Conservation (phyloP, 2,888 invertebrate species). For the Drosophila rellima region DNA sequence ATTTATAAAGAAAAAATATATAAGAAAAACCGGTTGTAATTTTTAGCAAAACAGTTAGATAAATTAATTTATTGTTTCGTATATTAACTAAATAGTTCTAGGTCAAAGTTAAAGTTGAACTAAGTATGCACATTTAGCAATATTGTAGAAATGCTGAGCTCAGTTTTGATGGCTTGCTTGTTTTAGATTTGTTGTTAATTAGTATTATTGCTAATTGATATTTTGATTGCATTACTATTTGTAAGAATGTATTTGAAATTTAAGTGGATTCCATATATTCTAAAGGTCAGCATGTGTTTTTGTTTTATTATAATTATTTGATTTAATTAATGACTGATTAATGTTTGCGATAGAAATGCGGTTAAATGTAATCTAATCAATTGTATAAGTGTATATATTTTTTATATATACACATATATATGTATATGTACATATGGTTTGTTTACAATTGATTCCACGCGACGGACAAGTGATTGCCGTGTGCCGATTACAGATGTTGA, state of each 20-base stretch:
- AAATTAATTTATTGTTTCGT: background rate
- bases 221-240: conserved; percentile 63
- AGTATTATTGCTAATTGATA: conserved; percentile 59
- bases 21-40: no score
- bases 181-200: conserved; percentile 39
- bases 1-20: background rate
- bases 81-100: background rate
- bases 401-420: conserved; percentile 3
- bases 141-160: background rate
- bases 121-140: background rate
- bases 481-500: conserved; percentile 59
- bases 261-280: conserved; percentile 22
- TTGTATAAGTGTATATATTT: conserved; percentile 3
- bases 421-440: conserved; percentile 11
- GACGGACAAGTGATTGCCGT: conserved; percentile 70
- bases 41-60: background rate
- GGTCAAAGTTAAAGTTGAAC: background rate
- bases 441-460: conserved; percentile 64
- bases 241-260: conserved; percentile 32
- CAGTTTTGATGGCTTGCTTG: conserved; percentile 15
- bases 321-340: conserved; percentile 67
- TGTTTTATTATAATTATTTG: conserved; percentile 35
- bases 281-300: conserved; percentile 49
- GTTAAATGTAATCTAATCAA: conserved; percentile 62
- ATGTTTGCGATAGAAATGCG: conserved; percentile 56